Percentiles rank a stretch among this genome's conserved stretches.
Conservation (phyloP, 2,888 invertebrate genomes). For the Xestia ashworthii region DNA sequence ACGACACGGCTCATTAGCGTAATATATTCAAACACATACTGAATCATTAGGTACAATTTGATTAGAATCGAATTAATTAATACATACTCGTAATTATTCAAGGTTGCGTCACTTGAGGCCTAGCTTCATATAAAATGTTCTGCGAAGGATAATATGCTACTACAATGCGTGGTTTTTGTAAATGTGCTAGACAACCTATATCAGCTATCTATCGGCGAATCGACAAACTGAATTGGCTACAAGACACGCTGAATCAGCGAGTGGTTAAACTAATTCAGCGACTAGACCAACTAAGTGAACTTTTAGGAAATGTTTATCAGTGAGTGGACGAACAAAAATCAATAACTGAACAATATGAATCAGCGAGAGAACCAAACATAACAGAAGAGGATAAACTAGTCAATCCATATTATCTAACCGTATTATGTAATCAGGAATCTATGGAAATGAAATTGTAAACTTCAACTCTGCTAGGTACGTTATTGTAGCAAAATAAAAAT, state of each 20-base stretch:
- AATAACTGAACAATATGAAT: not conserved
- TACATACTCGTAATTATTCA: slow-evolving; percentile 3
- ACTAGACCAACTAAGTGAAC: too few relatives aligned
- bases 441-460: not conserved
- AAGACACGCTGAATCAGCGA: not conserved
- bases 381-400: not conserved
- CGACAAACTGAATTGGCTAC: not conserved
- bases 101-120: not conserved
- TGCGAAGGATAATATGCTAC: not conserved
- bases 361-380: not conserved
- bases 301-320: not conserved
- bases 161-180: not conserved
- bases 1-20: slow-evolving; percentile 27
- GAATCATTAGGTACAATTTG: slow-evolving; percentile 4
- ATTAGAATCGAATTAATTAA: slow-evolving; percentile 25
- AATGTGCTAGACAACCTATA: too few relatives aligned
- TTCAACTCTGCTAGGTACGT: not conserved
- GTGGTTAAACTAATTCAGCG: not conserved
- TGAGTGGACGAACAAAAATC: not conserved
- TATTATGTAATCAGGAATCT: not conserved
- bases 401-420: not conserved
- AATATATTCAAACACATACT: slow-evolving; percentile 24
- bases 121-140: not conserved
- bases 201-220: not conserved
- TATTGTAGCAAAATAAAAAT: not conserved